A percentile compares a stretch with the other conserved stretches of the same genome.
These are phyloP conservation scores for Tryphoninae sp. DNA, from an alignment of 2,888 invertebrate genomes.

Conservation along the genomic window DNA sequence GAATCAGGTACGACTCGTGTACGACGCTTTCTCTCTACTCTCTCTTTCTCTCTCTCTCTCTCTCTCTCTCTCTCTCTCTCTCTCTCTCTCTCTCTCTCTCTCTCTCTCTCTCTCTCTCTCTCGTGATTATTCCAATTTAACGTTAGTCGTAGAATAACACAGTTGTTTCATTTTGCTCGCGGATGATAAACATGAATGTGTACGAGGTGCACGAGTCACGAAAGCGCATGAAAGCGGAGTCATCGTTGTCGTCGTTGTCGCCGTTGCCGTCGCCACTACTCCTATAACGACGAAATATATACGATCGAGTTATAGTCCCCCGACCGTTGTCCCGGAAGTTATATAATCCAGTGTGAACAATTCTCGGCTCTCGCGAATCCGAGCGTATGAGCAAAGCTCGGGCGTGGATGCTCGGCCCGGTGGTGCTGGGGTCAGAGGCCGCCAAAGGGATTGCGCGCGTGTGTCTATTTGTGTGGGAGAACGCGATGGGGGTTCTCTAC, in stretches of 20 bases:
- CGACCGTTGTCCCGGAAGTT: constrained; percentile 66
- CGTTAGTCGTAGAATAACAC: too few species aligned
- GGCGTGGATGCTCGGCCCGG: background rate
- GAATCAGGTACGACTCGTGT: constrained; percentile 83
- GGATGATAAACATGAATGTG: background rate
- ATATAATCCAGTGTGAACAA: constrained; percentile 73
- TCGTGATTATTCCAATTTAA: too few species aligned
- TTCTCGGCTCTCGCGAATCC: constrained; percentile 54
- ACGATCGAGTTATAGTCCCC: constrained; percentile 64
- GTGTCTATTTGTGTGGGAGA: constrained; percentile 10
- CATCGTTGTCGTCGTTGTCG: background rate
- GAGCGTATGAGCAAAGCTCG: background rate
- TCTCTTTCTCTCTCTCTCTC: background rate
- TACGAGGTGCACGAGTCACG: background rate
- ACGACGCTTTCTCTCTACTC: too few species aligned
- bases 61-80: background rate
- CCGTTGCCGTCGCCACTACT: too few species aligned
- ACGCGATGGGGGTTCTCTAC: constrained; percentile 19
- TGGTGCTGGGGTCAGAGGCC: constrained; percentile 35
- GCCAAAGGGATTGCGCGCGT: constrained; percentile 23
- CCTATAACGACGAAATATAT: constrained; percentile 44
- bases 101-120: background rate
- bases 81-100: background rate
- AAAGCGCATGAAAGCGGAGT: background rate
- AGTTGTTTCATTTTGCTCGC: too few species aligned